A percentile compares a stretch with the other conserved stretches of the same genome.
phyloP scores from a whole-genome alignment of 1,140 invertebrate species.

The Drosophila gunungcola region DNA sequence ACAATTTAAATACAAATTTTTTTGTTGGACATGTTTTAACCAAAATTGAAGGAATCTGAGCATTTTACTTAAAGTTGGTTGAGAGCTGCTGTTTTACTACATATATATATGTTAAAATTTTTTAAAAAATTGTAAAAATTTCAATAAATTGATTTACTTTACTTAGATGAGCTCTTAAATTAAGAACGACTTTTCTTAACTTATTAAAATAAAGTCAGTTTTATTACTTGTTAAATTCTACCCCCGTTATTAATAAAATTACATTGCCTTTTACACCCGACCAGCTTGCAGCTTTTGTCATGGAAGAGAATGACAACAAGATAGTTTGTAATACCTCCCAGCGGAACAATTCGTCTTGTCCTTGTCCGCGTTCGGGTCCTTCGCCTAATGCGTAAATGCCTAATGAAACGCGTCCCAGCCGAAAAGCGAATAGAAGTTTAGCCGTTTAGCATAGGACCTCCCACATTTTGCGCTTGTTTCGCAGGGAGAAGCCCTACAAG shows the following conservation, averaged over 20 bases:
- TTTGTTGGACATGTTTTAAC: no score
- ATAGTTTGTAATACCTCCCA: conserved; percentile 17
- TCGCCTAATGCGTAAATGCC: conserved; percentile 50
- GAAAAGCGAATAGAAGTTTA: conserved; percentile 46
- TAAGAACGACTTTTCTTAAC: no score
- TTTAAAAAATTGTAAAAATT: no score
- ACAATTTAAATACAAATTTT: no score
- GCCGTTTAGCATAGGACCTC: conserved; percentile 41
- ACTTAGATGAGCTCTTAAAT: no score
- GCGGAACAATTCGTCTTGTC: conserved; percentile 23
- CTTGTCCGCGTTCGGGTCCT: conserved; percentile 9
- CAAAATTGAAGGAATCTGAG: no score
- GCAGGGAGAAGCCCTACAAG: conserved; percentile 29
- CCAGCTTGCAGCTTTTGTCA: not conserved
- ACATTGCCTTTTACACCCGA: not conserved
- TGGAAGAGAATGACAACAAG: conserved; percentile 2
- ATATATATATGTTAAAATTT: no score
- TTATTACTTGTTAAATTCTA: not conserved
- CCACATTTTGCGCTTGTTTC: conserved; percentile 35
- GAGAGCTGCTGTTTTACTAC: no score
- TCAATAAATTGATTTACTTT: no score
- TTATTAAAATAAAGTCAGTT: no score
- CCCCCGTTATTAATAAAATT: conserved; percentile 3
- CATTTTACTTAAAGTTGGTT: no score
- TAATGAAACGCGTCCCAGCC: conserved; percentile 72